These are phyloP conservation scores for Bovichtus variegatus DNA, from an alignment of 2,797 vertebrate genomes.

Conservation along the genomic window DNA sequence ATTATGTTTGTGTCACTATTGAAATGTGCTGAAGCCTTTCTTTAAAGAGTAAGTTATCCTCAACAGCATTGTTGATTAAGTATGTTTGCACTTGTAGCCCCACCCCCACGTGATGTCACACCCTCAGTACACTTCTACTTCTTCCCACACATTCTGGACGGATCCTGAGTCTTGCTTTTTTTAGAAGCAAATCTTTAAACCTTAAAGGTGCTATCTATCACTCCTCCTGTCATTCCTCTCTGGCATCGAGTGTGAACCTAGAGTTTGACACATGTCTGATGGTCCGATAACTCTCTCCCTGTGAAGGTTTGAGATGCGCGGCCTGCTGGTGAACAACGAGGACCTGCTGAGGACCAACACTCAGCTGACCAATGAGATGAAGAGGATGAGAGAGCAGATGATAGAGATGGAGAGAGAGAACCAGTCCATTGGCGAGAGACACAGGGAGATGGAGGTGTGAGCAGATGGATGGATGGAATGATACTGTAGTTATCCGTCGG, in stretches of 20 bases:
- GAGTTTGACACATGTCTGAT: not conserved
- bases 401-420: slow-evolving; percentile 79
- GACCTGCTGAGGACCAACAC: slow-evolving; percentile 83
- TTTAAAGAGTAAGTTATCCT: not conserved
- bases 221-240: not conserved
- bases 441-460: slow-evolving; percentile 81
- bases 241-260: not conserved
- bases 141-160: no score
- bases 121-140: not conserved
- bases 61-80: not conserved
- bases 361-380: slow-evolving; percentile 82
- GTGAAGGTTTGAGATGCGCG: slow-evolving; percentile 84
- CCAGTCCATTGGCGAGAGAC: slow-evolving; percentile 70
- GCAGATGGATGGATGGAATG: not conserved
- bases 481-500: not conserved
- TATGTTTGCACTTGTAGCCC: not conserved
- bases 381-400: slow-evolving; percentile 79
- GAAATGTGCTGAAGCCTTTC: not conserved
- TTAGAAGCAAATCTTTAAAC: no score
- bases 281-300: not conserved
- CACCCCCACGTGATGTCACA: not conserved
- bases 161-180: no score
- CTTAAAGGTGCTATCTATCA: no score
- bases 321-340: slow-evolving; percentile 85
- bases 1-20: not conserved